Evolutionary conservation across 2,113 vertebrate genomes (phyloP).

Genomic region (Clarias batrachus): DNA sequence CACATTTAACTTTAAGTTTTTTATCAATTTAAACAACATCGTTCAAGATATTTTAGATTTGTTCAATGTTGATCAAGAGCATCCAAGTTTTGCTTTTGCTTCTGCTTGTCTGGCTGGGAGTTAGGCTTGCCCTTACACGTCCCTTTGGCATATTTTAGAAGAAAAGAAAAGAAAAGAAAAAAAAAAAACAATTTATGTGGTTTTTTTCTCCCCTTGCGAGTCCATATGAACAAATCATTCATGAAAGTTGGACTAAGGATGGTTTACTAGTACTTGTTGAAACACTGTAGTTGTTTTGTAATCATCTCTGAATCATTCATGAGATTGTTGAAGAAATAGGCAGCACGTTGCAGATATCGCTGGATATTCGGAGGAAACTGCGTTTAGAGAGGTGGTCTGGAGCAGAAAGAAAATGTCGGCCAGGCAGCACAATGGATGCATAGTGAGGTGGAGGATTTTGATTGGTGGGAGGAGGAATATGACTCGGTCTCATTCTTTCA

Average conservation of each 20-base stretch:
- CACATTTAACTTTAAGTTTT: neutral
- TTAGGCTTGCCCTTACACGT: constrained; percentile 55
- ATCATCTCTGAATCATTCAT: neutral
- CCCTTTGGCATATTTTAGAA: constrained; percentile 42
- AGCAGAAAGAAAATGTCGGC: constrained; percentile 72
- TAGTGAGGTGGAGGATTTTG: constrained; percentile 75
- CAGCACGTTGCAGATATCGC: constrained; percentile 9
- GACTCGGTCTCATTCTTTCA: constrained; percentile 70
- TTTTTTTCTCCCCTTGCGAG: neutral
- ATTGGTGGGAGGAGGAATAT: constrained; percentile 73
- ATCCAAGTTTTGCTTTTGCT: constrained; percentile 13
- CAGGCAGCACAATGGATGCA: constrained; percentile 56
- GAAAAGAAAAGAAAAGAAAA: neutral
- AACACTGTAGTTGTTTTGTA: constrained; percentile 42
- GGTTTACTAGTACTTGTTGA: constrained; percentile 53
- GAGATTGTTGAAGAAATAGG: neutral
- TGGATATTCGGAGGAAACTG: neutral
- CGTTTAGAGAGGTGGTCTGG: constrained; percentile 48
- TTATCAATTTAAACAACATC: neutral
- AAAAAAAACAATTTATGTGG: constrained; percentile 35
- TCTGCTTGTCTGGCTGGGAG: constrained; percentile 13
- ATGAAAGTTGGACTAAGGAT: constrained; percentile 59
- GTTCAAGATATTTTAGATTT: neutral
- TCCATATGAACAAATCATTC: constrained; percentile 26
- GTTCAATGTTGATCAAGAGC: constrained; percentile 55